These are phyloP conservation scores for Fundulus diaphanus DNA, from an alignment of 2,797 vertebrate genomes.

Conservation along the genomic window DNA sequence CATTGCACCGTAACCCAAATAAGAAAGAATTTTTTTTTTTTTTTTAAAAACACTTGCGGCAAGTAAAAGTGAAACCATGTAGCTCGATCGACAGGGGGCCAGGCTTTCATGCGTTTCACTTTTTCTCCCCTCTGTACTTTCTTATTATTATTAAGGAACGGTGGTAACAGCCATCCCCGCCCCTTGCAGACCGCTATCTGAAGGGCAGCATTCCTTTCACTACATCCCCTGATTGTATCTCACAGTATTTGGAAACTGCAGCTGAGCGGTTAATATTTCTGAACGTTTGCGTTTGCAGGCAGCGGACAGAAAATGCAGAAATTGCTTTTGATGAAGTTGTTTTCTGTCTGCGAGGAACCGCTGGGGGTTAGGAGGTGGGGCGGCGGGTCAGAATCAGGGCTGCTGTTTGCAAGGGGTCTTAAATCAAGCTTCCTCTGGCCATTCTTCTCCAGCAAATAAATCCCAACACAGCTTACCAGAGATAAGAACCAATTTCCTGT, in stretches of 20 bases:
- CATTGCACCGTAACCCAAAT: conserved; percentile 66
- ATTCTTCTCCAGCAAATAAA: conserved; percentile 66
- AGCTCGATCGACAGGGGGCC: conserved; percentile 61
- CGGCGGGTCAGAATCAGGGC: conserved; percentile 51
- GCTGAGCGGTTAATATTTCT: background rate
- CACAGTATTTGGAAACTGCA: conserved; percentile 10
- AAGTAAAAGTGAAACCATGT: conserved; percentile 64
- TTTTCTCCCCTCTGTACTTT: conserved; percentile 74
- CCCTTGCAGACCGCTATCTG: conserved; percentile 45
- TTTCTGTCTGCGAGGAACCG: conserved; percentile 6
- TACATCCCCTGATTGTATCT: conserved; percentile 34
- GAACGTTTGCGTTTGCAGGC: background rate
- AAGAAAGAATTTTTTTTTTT: no score
- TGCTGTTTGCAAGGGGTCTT: conserved; percentile 54
- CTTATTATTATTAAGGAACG: conserved; percentile 53
- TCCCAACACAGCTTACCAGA: conserved; percentile 63
- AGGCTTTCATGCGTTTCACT: conserved; percentile 78
- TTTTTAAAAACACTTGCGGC: conserved; percentile 61
- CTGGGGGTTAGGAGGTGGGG: conserved; percentile 32
- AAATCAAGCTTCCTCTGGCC: conserved; percentile 62
- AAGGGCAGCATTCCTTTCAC: conserved; percentile 49
- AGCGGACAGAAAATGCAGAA: background rate
- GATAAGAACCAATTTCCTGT: conserved; percentile 79
- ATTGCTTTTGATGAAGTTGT: conserved; percentile 13
- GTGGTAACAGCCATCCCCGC: conserved; percentile 28